Evolutionary conservation across 1,140 invertebrate species (phyloP).

Genomic region (Solenopsis invicta): DNA sequence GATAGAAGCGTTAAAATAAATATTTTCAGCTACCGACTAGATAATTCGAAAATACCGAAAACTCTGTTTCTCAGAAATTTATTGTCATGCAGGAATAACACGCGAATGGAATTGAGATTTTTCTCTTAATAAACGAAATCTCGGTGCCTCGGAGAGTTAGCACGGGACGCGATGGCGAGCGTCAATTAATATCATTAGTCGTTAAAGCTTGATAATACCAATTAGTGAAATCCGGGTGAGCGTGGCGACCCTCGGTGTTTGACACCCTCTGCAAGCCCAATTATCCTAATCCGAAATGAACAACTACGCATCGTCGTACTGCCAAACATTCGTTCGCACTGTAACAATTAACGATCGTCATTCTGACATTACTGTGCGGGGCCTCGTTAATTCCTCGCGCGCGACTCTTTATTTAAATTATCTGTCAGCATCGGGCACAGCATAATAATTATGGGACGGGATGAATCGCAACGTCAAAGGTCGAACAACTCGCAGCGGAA

Average conservation of each 20-base stretch:
- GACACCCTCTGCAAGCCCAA: slow-evolving; percentile 68
- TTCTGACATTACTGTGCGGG: slow-evolving; percentile 46
- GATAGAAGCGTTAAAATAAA: neutral
- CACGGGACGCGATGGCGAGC: slow-evolving; percentile 57
- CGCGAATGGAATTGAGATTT: neutral
- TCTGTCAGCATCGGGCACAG: slow-evolving; percentile 39
- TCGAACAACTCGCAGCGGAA: slow-evolving; percentile 33
- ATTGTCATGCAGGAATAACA: neutral
- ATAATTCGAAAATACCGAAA: neutral
- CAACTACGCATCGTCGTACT: slow-evolving; percentile 61
- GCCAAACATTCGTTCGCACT: slow-evolving; percentile 49
- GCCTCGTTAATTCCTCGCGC: slow-evolving; percentile 58
- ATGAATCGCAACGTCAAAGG: slow-evolving; percentile 56
- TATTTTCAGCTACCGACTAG: neutral
- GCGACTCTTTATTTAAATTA: slow-evolving; percentile 64
- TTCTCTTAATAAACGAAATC: neutral
- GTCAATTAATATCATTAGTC: slow-evolving; percentile 75
- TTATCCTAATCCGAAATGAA: slow-evolving; percentile 73
- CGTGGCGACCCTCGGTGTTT: slow-evolving; percentile 70
- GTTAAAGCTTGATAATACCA: slow-evolving; percentile 78
- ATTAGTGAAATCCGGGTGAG: slow-evolving; percentile 77
- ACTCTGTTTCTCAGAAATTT: neutral
- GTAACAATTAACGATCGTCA: slow-evolving; percentile 52
- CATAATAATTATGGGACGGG: slow-evolving; percentile 55
- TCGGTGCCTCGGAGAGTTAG: slow-evolving; percentile 13